Conservation (phyloP, 2,797 vertebrate genomes). For the Diglossa cyanea region DNA sequence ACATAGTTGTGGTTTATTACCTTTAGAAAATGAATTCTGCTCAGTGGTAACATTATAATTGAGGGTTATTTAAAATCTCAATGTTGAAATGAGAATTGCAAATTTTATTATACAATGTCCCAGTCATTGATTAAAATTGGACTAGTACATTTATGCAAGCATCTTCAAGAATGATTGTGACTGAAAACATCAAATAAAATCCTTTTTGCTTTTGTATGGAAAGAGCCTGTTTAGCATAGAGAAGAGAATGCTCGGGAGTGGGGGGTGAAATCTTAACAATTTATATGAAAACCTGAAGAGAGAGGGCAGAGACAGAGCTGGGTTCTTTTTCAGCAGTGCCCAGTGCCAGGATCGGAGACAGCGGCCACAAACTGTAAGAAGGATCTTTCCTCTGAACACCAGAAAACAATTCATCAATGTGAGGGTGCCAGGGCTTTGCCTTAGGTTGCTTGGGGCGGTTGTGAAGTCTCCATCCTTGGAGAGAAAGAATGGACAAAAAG, state of each 20-base stretch:
- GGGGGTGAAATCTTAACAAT: fast-evolving
- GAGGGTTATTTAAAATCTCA: not conserved
- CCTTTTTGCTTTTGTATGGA: not conserved
- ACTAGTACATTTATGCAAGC: not conserved
- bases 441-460: fast-evolving
- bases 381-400: not conserved
- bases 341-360: not conserved
- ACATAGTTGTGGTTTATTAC: not conserved
- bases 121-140: not conserved
- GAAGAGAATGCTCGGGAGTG: fast-evolving
- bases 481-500: not conserved
- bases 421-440: not conserved
- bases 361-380: not conserved
- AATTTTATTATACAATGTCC: not conserved
- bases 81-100: not conserved
- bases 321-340: not conserved
- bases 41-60: not conserved
- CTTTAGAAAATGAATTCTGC: not conserved
- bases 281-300: not conserved
- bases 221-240: not conserved
- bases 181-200: not conserved
- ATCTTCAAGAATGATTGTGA: not conserved
- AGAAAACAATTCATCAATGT: not conserved
- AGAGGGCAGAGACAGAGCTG: fast-evolving
- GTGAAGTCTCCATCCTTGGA: not conserved